A percentile compares a stretch with the other conserved stretches of the same genome.
These are phyloP conservation scores for Crypturellus tataupa DNA, from an alignment of 2,797 vertebrate species.

Conservation along the genomic window DNA sequence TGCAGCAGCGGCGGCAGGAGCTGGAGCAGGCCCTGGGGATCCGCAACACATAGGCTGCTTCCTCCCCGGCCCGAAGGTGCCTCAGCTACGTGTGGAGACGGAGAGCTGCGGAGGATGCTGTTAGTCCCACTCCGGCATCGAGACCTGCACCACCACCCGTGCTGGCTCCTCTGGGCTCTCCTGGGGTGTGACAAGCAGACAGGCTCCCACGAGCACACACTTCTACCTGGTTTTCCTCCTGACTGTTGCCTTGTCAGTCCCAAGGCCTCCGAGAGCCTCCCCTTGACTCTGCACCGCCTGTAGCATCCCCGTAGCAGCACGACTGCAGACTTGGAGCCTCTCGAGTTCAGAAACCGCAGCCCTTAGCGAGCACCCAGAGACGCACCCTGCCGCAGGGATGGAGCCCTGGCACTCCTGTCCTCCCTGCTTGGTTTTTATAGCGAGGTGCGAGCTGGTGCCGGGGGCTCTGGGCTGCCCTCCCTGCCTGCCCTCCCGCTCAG, in stretches of 20 bases:
- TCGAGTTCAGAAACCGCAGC: background rate
- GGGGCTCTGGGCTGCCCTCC: background rate
- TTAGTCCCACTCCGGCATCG: slow-evolving; percentile 52
- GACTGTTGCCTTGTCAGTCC: slow-evolving; percentile 64
- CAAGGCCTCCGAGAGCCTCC: slow-evolving; percentile 22
- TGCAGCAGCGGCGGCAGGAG: slow-evolving; percentile 97
- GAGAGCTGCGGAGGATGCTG: slow-evolving; percentile 60
- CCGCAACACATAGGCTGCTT: slow-evolving; percentile 91
- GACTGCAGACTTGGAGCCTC: slow-evolving; percentile 27
- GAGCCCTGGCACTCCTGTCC: background rate
- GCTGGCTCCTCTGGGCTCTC: slow-evolving; percentile 10
- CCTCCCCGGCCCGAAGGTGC: slow-evolving; percentile 35
- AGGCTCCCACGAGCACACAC: slow-evolving; percentile 42
- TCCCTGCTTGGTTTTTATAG: background rate
- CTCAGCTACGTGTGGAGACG: slow-evolving; percentile 44
- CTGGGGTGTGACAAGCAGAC: slow-evolving; percentile 20
- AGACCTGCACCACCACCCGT: background rate
- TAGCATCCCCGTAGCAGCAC: slow-evolving; percentile 1
- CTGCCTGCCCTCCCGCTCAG: slow-evolving; percentile 15
- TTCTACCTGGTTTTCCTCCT: slow-evolving; percentile 69
- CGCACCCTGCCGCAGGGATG: background rate
- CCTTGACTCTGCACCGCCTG: background rate
- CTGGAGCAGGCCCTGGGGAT: slow-evolving; percentile 98
- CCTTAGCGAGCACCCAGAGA: background rate
- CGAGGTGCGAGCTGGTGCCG: background rate